Evolutionary conservation across 2,888 invertebrate genomes (phyloP), one percentile per base, ranked within the genome.

Genomic region (Eudemis profundana): DNA sequence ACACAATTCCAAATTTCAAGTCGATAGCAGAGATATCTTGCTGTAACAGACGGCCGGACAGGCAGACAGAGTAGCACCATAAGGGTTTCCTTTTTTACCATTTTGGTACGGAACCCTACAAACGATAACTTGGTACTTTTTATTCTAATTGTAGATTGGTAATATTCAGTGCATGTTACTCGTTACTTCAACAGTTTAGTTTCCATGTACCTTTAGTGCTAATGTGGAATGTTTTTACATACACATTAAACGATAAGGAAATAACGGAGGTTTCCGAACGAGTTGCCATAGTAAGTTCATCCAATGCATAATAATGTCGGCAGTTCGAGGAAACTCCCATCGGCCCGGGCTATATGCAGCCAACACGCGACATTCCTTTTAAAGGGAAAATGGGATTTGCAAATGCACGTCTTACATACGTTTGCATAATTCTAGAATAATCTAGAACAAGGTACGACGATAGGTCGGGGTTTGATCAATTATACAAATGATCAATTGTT

Each of bases 231-330:
- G 33, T 33, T 33, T 10, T 7, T 33, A 33, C 8, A 2, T 27
- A 27, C 23, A 49, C 27, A 49, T 49, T 49, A 49, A 49, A 44
- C 44, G 10, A 56, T 12, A 56, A 17, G 15, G 42, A 29, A 59
- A 40, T 61, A 66, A 50, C 54, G 54, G 66, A 44, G 29, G 63
- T 63, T 51, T 36, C 49, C 44, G 36, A 68, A 64, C 68, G 66
- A 65, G 62, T 63, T 44, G 46, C 67, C 50, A 42, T 71, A 68
- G 67, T 67, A 51, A 68, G 68, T 69, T 70, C 72, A 70, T 75
- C 70, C 73, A 75, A 80, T 81, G 80, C 75, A 82, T 82, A 79
- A 74, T 79, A 81, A 83, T 79, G 75, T 70, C 70, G 69, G 46
- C 51, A 46, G 71, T 72, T 71, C 74, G 73, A 76, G 75, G 74